Base-by-base conservation (phyloP, 2,888 invertebrate genomes). In the Orthosia gothica region DNA sequence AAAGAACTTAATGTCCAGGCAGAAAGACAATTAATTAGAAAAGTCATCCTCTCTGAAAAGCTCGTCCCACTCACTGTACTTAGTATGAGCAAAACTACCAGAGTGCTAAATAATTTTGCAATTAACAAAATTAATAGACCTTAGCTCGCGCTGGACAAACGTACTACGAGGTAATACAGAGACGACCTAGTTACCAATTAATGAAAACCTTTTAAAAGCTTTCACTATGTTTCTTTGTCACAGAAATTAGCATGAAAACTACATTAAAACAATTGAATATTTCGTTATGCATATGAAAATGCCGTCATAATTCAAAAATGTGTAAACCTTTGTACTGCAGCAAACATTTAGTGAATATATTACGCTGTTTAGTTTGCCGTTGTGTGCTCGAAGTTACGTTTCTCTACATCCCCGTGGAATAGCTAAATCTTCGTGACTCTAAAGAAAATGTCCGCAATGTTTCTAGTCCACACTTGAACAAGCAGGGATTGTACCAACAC, bases 391-490 rank as follows among this genome's bases (percentile, higher is more conserved):
- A 76, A 81, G 85, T 74, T 70, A 73, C 74, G 73, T 83, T 76
- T 82, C 82, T 83, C 72, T 67, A 79, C 84, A 76, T 84, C 72
- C 85, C 87, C 49, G 69, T 82, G 82, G 86, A 84, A 76, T 78
- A 89, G 82, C 85, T 91, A 90, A 92, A 92, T 91, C 91, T 91
- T 83, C 72, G 50, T 78, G 81, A 84, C 80, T 86, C 83, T 82
- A 84, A 88, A 87, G 84, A 87, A 90, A 91, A 90, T 86, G 87
- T 88, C 83, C 82, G 79, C 80, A 76, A 88, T 87, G 86, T 89
- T 87, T 85, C 76, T 82, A 84, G 85, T 88, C 88, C 89, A 87
- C 88, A 85, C 84, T 88, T 80, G 84, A 90, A 88, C 87, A 84
- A 89, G 86, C 88, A 81, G 72, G 71, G 77, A 82, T 85, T 69